Evolutionary conservation across 2,113 vertebrate species (phyloP).

Genomic region (Protobothrops flavoviridis): DNA sequence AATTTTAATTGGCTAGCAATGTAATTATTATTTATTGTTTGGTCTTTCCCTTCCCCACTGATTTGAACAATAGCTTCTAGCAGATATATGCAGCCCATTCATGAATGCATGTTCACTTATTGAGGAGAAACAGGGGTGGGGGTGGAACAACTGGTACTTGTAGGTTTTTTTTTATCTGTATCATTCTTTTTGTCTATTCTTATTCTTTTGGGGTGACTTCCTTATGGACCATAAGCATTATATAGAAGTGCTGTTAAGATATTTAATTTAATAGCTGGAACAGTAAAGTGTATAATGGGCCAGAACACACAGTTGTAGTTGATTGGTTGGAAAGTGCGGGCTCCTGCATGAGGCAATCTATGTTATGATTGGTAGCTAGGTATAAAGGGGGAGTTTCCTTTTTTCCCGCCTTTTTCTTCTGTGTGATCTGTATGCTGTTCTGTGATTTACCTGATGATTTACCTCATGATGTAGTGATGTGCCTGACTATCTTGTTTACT

Average conservation of each 20-base stretch:
- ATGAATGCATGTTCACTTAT: background rate
- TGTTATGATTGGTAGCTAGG: background rate
- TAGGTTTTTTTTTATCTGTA: background rate
- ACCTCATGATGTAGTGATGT: background rate
- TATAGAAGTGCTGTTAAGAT: background rate
- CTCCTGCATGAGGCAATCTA: background rate
- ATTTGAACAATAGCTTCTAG: background rate
- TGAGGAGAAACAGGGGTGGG: background rate
- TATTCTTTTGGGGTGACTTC: background rate
- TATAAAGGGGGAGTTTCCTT: background rate
- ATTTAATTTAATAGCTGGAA: background rate
- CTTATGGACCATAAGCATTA: background rate
- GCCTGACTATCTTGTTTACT: background rate
- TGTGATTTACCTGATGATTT: background rate
- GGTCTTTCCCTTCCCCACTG: background rate
- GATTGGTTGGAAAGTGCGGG: background rate
- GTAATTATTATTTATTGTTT: background rate
- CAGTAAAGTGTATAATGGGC: background rate
- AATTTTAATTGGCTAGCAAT: background rate
- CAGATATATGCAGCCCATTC: background rate
- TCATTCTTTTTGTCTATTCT: background rate
- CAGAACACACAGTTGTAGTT: background rate
- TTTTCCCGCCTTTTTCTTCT: background rate
- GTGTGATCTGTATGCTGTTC: background rate
- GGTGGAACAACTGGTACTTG: background rate